These are phyloP conservation scores for Beroe forskalii DNA, from an alignment of 37 sponge, comb jelly and placozoan genomes.

Conservation along the genomic window DNA sequence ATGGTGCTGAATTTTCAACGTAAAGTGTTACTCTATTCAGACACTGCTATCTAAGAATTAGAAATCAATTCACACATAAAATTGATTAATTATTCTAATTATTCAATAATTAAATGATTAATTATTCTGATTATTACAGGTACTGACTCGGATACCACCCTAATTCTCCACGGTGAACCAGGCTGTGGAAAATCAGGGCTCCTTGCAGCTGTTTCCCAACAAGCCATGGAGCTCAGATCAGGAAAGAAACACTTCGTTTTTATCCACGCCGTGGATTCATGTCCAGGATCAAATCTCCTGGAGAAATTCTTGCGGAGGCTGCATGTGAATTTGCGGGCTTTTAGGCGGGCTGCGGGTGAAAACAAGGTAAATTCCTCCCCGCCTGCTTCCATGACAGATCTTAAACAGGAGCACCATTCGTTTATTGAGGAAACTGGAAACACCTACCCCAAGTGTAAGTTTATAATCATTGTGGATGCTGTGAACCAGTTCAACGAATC, in stretches of 20 bases:
- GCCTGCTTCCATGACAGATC: conserved; percentile 19
- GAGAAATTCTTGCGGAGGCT: conserved; percentile 49
- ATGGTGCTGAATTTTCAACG: too few species aligned
- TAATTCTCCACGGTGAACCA: conserved; percentile 49
- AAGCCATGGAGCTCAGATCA: not conserved
- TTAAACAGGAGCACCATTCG: conserved; percentile 20
- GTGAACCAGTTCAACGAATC: conserved; percentile 41
- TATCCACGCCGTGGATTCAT: conserved; percentile 44
- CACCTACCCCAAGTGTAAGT: not conserved
- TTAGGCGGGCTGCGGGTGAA: not conserved
- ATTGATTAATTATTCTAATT: too few species aligned
- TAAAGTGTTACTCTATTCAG: too few species aligned
- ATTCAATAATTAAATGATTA: too few species aligned
- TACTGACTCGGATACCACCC: not conserved
- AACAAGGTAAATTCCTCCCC: not conserved
- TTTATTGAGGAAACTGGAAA: not conserved
- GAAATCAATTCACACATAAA: too few species aligned
- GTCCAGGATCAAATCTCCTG: conserved; percentile 45
- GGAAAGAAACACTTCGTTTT: not conserved
- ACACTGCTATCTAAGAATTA: too few species aligned
- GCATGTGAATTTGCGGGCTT: conserved; percentile 1
- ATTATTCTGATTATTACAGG: too few species aligned
- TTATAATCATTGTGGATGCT: conserved; percentile 52
- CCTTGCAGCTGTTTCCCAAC: conserved; percentile 14
- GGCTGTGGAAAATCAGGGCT: conserved; percentile 60